Base-by-base conservation (phyloP, 2,113 vertebrate species). In the Alethe castanea region DNA sequence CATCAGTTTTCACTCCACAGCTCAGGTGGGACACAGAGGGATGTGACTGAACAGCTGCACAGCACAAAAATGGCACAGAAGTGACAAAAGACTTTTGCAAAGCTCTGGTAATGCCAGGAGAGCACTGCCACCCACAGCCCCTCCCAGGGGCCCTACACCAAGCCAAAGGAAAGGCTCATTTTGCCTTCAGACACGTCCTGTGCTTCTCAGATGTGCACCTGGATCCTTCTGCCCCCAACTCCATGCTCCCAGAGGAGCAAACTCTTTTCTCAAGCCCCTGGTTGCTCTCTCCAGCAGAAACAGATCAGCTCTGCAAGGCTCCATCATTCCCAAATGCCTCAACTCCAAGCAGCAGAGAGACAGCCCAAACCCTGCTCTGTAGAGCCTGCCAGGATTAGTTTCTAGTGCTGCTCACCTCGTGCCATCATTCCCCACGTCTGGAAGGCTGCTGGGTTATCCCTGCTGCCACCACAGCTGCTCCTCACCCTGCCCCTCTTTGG, bases 191-290 rank as follows among this genome's bases (percentile, higher is more conserved):
- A 18, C 26, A 3, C 2, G 3, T 62, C 47, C 59, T n/a, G 67
- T 3, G 35, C 33, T 83, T 65, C 52, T 52, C 62, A 71, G n/a
- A 4, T 5, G 60, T 45, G 44, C 60, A 56, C 24, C 42, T 35
- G 25, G n/a, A 29, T 35, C 66, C 40, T 65, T 20, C 66, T 47
- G 16, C 44, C 31, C 35, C 67, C 33, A 35, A 5, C 38, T 52
- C 64, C 24, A 2, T 0, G 0, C 29, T 48, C 5, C 3, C 66
- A 82, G 40, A 62, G 64, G 12, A 53, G 38, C 8, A 73, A 77
- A 77, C 11, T 29, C 40, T 48, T 24, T 52, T 35, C 33, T 69
- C 48, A 42, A 38, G 5, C 9, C 17, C 14, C 29, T 4, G 3
- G 26, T 6, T 35, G 40, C 8, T n/a, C 31, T 36, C 47, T 31